Conservation (phyloP, 1,140 invertebrate genomes). For the Branchinecta lynchi region DNA sequence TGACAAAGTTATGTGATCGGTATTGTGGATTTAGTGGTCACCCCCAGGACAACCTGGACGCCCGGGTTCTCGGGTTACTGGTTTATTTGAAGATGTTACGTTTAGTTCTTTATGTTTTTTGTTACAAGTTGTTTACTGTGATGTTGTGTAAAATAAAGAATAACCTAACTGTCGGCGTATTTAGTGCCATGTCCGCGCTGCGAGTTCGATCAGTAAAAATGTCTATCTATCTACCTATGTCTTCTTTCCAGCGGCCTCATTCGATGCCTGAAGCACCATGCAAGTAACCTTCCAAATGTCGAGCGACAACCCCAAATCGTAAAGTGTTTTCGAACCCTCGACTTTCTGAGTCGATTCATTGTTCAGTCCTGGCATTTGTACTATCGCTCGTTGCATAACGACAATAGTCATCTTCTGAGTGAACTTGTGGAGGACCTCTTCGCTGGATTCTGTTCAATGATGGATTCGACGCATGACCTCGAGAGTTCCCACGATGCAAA, state of each 20-base stretch:
- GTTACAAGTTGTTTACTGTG: too few species aligned
- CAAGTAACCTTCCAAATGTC: slow-evolving; percentile 63
- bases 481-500: background rate
- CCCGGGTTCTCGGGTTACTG: too few species aligned
- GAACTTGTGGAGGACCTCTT: slow-evolving; percentile 59
- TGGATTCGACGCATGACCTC: background rate
- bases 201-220: too few species aligned
- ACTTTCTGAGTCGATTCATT: slow-evolving; percentile 89
- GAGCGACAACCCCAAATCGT: slow-evolving; percentile 75
- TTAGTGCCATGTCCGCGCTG: too few species aligned
- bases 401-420: slow-evolving; percentile 70
- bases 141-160: too few species aligned
- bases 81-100: too few species aligned
- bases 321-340: slow-evolving; percentile 74
- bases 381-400: slow-evolving; percentile 65
- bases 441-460: slow-evolving; percentile 53
- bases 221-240: too few species aligned
- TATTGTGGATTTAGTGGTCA: too few species aligned
- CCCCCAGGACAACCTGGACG: too few species aligned
- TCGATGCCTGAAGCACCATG: slow-evolving; percentile 76
- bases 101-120: too few species aligned
- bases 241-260: slow-evolving; percentile 47
- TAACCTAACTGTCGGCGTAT: too few species aligned
- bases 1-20: too few species aligned
- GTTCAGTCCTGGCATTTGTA: slow-evolving; percentile 80